A percentile compares a stretch with the other conserved stretches of the same genome.
Evolutionary conservation across 2,113 vertebrate genomes (phyloP).

Genomic region (Uria lomvia): DNA sequence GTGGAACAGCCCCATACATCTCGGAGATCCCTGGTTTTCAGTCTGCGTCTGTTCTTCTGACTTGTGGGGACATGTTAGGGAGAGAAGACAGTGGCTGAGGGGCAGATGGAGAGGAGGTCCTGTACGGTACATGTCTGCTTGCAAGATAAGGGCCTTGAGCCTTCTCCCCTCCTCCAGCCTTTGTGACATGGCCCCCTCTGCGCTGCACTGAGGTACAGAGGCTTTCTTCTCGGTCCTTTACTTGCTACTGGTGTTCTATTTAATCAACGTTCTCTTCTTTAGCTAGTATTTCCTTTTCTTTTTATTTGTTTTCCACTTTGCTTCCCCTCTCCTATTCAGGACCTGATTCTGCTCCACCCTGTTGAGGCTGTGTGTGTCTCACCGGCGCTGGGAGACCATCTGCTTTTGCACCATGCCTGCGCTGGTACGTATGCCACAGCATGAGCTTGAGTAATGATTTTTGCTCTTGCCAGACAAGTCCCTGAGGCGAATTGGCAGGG

Average conservation of each 20-base stretch:
- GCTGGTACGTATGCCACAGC: background rate
- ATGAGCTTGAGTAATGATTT: background rate
- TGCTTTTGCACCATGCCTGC: background rate
- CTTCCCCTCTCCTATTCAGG: background rate
- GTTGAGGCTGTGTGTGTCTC: background rate
- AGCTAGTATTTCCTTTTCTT: background rate
- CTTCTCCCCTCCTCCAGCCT: background rate
- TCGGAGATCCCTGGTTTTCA: background rate
- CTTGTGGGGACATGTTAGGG: background rate
- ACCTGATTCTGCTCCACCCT: background rate
- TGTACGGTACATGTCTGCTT: background rate
- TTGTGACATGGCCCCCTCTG: too few relatives aligned
- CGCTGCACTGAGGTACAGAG: background rate
- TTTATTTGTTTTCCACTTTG: background rate
- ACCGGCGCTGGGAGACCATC: background rate
- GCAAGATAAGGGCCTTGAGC: background rate
- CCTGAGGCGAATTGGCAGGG: background rate
- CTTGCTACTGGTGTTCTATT: background rate
- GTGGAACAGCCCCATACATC: background rate
- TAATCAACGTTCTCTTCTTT: background rate
- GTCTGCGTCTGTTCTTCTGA: background rate
- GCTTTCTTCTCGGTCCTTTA: background rate
- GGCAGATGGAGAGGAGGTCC: background rate
- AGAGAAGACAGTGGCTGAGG: background rate
- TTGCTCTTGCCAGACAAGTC: background rate